Conservation (phyloP, 53 echinoderm and acorn worm genomes). For the Apostichopus leukothele region DNA sequence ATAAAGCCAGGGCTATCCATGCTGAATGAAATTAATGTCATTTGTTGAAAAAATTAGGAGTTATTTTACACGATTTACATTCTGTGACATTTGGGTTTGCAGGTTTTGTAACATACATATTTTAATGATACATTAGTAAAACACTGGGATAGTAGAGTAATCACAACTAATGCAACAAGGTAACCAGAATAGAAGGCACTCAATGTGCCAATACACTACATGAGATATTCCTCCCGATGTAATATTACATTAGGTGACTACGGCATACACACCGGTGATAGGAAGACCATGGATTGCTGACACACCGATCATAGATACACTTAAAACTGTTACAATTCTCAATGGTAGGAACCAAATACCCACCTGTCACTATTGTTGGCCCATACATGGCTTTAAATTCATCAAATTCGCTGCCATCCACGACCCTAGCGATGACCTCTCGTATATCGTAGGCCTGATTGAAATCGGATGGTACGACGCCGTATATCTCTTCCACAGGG, state of each 20-base stretch:
- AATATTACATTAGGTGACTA: not conserved
- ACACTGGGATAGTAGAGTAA: no score
- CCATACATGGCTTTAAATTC: conserved; percentile 97
- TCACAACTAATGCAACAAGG: no score
- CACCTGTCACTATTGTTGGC: conserved; percentile 92
- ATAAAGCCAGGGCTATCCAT: not conserved
- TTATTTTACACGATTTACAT: no score
- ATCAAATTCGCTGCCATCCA: conserved; percentile 95
- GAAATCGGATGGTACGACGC: conserved; percentile 87
- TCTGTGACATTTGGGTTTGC: no score
- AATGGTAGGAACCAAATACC: not conserved
- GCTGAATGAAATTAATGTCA: no score
- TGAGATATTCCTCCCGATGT: not conserved
- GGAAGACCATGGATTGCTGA: no score
- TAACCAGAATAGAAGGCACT: no score
- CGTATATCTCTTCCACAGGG: conserved; percentile 84
- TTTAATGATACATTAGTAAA: no score
- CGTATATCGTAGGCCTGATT: conserved; percentile 94
- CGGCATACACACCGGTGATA: not conserved
- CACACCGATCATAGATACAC: no score
- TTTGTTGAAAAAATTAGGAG: no score
- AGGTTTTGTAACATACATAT: no score
- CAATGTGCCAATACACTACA: not conserved
- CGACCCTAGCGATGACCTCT: conserved; percentile 90
- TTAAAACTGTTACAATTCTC: not conserved